Evolutionary conservation across 2,888 invertebrate species (phyloP).

Genomic region (Arge pagana): DNA sequence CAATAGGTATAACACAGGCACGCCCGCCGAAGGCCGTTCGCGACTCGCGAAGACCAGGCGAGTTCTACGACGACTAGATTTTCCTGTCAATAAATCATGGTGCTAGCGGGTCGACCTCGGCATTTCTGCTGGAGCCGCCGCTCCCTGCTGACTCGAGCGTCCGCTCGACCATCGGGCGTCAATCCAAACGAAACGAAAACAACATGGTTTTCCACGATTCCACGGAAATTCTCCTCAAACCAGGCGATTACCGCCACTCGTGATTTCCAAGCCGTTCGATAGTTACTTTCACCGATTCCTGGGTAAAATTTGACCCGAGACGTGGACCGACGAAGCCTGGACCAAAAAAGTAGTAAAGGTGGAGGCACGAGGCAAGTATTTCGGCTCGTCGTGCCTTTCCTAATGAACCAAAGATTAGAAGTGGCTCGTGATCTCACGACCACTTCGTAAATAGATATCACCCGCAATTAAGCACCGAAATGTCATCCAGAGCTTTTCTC

Average conservation of each 20-base stretch:
- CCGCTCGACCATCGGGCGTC: not conserved
- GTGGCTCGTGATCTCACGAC: conserved; percentile 39
- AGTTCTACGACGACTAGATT: conserved; percentile 53
- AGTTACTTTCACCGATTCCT: too few species aligned
- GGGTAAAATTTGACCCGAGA: too few species aligned
- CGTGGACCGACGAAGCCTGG: too few species aligned
- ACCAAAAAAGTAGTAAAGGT: too few species aligned
- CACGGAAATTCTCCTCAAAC: too few species aligned
- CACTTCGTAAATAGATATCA: conserved; percentile 51
- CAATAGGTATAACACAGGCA: conserved; percentile 14
- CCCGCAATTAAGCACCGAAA: conserved; percentile 54
- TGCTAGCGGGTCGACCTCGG: conserved; percentile 46
- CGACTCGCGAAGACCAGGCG: conserved; percentile 29
- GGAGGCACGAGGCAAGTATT: too few species aligned
- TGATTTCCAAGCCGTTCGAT: too few species aligned
- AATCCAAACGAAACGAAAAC: not conserved
- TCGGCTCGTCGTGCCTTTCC: conserved; percentile 35
- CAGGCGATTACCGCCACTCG: too few species aligned
- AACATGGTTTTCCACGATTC: too few species aligned
- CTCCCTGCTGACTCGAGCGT: conserved; percentile 15
- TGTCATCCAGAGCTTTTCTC: conserved; percentile 48
- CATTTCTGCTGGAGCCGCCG: conserved; percentile 48
- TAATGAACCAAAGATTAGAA: conserved; percentile 55
- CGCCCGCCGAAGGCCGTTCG: conserved; percentile 16
- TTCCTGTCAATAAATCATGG: conserved; percentile 58